Evolutionary conservation across 2,797 vertebrate genomes (phyloP), one percentile per base, ranked within the genome.

Genomic region (Strix occidentalis): DNA sequence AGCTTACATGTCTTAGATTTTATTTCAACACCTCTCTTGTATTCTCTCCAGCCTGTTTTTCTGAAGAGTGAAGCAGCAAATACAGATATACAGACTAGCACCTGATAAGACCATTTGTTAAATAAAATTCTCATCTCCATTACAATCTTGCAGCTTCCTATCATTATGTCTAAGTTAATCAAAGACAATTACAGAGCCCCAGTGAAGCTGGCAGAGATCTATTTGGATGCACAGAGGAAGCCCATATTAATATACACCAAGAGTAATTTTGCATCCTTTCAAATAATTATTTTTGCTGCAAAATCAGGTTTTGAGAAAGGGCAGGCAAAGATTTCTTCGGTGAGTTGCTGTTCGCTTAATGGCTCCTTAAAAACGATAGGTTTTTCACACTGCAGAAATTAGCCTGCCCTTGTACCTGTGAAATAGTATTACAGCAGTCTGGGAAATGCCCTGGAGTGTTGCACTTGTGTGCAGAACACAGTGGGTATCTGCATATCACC

Each of bases 151-250:
- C 57, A 81, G 65, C 72, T 81, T 89, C 57, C 76, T 79, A 71
- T 93, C 75, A 78, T 95, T 96, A 89, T n/a, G 50, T 50, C 57
- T 94, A n/a, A 23, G 76, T 92, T 91, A 96, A 96, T 93, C 84
- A 89, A 66, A 93, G 79, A 48, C 89, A 86, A 84, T 92, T 89
- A 68, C 57, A 75, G 68, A 58, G 25, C 48, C 56, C 39, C 60
- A 79, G 65, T 51, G 43, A 95, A 89, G 63, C 78, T 77, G 64
- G 28, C 71, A 87, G 69, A 83, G 41, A 51, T 84, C 76, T 81
- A 17, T 94, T 75, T 72, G 82, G 82, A 94, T 72, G 61, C 68
- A 68, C 53, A 92, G 82, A 91, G 63, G 61, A 91, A 93, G 33
- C 25, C 28, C 16, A 6, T 86, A 65, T 74, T 71, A 80, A 87